A percentile compares a stretch with the other conserved stretches of the same genome.
These are phyloP conservation scores for Molothrus ater DNA, from an alignment of 2,797 vertebrate genomes.

Conservation along the genomic window DNA sequence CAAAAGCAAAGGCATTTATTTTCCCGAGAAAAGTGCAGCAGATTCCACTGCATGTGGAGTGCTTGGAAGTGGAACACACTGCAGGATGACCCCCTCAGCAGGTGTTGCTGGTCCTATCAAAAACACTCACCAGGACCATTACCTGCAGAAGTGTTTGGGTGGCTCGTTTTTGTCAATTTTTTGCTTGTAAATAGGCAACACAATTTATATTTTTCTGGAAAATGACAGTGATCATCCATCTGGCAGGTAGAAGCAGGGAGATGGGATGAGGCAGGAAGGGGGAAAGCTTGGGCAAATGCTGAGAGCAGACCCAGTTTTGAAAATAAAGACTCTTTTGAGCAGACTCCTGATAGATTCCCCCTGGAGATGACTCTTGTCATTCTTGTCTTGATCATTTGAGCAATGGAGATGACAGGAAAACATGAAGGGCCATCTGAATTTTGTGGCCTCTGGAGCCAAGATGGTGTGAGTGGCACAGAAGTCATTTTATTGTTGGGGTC, in stretches of 20 bases:
- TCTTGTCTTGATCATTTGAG: background rate
- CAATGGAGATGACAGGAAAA: background rate
- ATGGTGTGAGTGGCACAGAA: background rate
- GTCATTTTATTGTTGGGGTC: fast-evolving
- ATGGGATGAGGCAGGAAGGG: background rate
- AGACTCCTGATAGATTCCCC: background rate
- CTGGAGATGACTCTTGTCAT: background rate
- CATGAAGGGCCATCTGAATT: background rate
- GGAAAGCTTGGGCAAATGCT: background rate
- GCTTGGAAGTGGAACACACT: fast-evolving
- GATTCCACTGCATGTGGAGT: background rate
- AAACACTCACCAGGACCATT: background rate
- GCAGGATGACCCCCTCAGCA: background rate
- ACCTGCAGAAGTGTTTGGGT: background rate
- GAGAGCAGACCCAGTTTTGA: background rate
- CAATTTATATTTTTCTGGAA: background rate
- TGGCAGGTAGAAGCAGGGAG: background rate
- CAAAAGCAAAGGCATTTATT: background rate
- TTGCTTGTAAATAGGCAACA: background rate
- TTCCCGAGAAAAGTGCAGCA: background rate
- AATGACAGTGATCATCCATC: background rate
- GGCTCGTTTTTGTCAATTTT: background rate
- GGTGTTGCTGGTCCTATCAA: background rate
- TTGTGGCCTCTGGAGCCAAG: background rate
- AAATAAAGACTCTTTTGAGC: background rate